Evolutionary conservation across 1,140 invertebrate species (phyloP).

Genomic region (Ceratina calcarata): DNA sequence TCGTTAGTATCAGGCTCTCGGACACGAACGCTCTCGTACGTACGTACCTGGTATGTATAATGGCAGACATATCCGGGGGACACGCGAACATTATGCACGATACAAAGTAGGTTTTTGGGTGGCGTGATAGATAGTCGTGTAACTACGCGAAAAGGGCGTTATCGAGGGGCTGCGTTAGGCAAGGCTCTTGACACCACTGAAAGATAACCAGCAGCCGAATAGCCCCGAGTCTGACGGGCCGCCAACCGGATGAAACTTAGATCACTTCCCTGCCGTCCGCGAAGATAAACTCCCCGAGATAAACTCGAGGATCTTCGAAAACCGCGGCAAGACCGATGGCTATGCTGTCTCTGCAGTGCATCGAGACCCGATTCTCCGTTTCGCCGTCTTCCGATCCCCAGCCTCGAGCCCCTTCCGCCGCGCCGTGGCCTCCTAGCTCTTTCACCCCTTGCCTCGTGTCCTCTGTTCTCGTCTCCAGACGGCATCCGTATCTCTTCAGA

Average conservation of each 20-base stretch:
- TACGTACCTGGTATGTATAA: too few species aligned
- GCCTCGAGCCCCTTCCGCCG: background rate
- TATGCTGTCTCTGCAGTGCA: slow-evolving; percentile 62
- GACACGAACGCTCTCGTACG: too few species aligned
- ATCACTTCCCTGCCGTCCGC: slow-evolving; percentile 60
- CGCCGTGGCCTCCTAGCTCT: slow-evolving; percentile 8
- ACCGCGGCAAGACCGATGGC: slow-evolving; percentile 71
- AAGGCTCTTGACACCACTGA: slow-evolving; percentile 62
- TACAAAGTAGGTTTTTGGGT: slow-evolving; percentile 47
- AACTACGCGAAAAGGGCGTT: slow-evolving; percentile 57
- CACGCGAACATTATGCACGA: slow-evolving; percentile 22
- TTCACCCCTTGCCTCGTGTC: background rate
- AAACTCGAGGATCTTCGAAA: slow-evolving; percentile 68
- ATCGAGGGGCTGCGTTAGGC: slow-evolving; percentile 54
- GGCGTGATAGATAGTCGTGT: slow-evolving; percentile 45
- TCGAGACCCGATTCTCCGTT: slow-evolving; percentile 62
- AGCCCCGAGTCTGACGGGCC: slow-evolving; percentile 52
- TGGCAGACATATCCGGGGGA: background rate
- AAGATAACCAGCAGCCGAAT: slow-evolving; percentile 57
- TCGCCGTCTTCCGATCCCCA: slow-evolving; percentile 36
- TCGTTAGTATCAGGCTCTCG: too few species aligned
- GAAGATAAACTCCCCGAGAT: slow-evolving; percentile 70
- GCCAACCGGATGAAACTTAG: slow-evolving; percentile 65
- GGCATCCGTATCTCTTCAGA: slow-evolving; percentile 52
- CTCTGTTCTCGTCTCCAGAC: slow-evolving; percentile 33